Percentiles rank a stretch among this genome's conserved stretches.
Evolutionary conservation across 2,888 invertebrate genomes (phyloP).

Genomic region (Leptopilina syphax): DNA sequence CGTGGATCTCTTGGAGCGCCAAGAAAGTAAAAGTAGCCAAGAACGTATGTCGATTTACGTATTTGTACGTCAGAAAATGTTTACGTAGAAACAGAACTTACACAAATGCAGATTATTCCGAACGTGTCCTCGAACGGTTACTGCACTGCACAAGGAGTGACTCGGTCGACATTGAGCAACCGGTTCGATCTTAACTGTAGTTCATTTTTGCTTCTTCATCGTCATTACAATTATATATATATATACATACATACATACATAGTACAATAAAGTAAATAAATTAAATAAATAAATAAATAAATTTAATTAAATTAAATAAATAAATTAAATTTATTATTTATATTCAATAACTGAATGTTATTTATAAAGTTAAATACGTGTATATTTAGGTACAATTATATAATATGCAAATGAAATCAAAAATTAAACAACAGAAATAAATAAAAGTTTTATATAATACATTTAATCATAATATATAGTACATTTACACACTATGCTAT

Average conservation of each 20-base stretch:
- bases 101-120: conserved; percentile 64
- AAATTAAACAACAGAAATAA: no score
- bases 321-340: no score
- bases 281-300: no score
- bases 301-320: no score
- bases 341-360: no score
- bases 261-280: background rate
- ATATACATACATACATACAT: background rate
- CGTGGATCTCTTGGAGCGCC: background rate
- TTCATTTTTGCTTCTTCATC: conserved; percentile 60
- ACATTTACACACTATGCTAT: no score
- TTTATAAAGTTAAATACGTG: no score
- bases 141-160: conserved; percentile 70
- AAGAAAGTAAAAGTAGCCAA: conserved; percentile 39
- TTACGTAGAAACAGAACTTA: conserved; percentile 52
- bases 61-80: conserved; percentile 30
- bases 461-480: no score
- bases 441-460: no score
- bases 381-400: no score
- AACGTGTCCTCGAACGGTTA: conserved; percentile 76
- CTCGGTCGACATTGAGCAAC: conserved; percentile 70
- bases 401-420: no score
- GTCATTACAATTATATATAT: conserved; percentile 46
- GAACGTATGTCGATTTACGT: conserved; percentile 37
- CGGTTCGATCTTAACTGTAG: conserved; percentile 65